Evolutionary conservation across 2,888 invertebrate species (phyloP), one percentile per base, ranked within the genome.

Genomic region (Crossocerus cetratus): DNA sequence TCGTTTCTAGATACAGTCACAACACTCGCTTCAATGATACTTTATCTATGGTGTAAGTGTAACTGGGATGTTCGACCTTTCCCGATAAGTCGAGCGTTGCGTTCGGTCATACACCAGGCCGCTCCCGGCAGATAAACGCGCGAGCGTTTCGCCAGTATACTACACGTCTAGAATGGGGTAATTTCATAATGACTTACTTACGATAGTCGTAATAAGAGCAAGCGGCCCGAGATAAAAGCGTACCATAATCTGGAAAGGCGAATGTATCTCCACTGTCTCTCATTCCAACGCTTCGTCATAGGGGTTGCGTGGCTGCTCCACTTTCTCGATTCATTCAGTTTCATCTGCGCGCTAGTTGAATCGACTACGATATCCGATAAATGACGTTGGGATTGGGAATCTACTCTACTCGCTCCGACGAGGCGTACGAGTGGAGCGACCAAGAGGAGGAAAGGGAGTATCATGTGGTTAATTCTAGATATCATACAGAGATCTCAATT

Each of bases 61-160:
- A 88, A 86, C 86, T 84, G 86, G 83, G 84, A 88, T 88, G 86
- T 88, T 85, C 89, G 90, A 89, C 88, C 88, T 89, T 88, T 89
- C 79, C 72, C 74, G 89, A 89, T 89, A 89, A 86, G 75, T 81
- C 83, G 77, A 66, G 76, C 79, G 80, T 83, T 76, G 74, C 81
- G 77, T 83, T 81, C 76, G 78, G 69, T 81, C 77, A 68, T 69
- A 71, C 66, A 67, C 70, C 65, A 79, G 70, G 77, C 69, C 78
- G 78, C 74, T n/a, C n/a, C 44, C 78, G 60, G 18, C 21, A 64
- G 75, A 80, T 78, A 78, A 77, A 82, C 80, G 83, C 78, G 77
- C 74, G 65, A 62, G 70, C 72, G 76, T 75, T 82, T 80, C 63
- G 32, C 32, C 32, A 80, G 75, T 76, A 81, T 83, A 82, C 79